These are phyloP conservation scores for Falco biarmicus DNA, from an alignment of 2,797 vertebrate species.

Conservation along the genomic window DNA sequence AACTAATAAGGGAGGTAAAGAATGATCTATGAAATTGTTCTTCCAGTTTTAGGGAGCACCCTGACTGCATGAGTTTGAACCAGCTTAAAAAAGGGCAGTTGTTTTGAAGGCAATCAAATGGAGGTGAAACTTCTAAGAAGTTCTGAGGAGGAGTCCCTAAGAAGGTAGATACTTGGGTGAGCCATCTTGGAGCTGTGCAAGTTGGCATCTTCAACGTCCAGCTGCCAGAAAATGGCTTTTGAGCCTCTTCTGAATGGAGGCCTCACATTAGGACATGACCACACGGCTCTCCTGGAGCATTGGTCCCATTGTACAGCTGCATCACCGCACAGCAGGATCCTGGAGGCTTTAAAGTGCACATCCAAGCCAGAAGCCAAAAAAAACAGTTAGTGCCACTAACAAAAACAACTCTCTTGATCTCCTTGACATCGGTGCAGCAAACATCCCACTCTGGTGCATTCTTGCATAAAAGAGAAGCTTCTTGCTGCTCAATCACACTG, in stretches of 20 bases:
- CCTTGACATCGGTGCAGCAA: conserved; percentile 9
- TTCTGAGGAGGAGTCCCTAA: background rate
- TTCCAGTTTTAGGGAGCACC: background rate
- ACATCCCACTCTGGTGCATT: background rate
- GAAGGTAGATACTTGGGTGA: background rate
- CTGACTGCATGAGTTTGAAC: background rate
- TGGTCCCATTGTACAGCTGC: fast-evolving
- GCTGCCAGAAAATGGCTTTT: background rate
- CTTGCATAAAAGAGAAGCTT: conserved; percentile 56
- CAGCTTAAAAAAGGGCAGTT: background rate
- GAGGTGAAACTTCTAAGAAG: background rate
- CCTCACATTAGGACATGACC: background rate
- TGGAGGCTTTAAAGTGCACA: background rate
- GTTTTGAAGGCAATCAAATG: background rate
- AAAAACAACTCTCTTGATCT: conserved; percentile 43
- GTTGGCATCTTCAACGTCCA: fast-evolving
- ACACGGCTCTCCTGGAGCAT: background rate
- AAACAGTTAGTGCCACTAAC: conserved; percentile 23
- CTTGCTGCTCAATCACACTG: conserved; percentile 52
- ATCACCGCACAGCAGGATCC: background rate
- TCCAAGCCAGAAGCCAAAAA: conserved; percentile 31
- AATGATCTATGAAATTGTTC: background rate
- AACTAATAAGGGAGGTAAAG: background rate
- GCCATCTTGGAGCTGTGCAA: background rate
- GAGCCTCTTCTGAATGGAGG: background rate